Percentiles rank a stretch among this genome's conserved stretches.
These are phyloP conservation scores for Hofmannophila pseudospretella DNA, from an alignment of 2,888 invertebrate species.

Conservation along the genomic window DNA sequence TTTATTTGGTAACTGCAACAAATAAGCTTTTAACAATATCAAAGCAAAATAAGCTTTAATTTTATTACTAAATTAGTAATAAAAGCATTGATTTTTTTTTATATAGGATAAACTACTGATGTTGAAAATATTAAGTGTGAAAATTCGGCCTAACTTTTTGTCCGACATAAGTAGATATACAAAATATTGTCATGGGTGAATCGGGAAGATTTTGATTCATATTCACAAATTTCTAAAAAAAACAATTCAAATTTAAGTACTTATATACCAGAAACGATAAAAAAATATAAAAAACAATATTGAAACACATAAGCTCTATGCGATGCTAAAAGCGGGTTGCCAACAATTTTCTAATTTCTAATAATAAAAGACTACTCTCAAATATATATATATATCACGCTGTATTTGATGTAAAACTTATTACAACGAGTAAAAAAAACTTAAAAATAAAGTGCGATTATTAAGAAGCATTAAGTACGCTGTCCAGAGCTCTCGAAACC, in stretches of 20 bases:
- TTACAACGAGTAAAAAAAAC: conserved; percentile 62
- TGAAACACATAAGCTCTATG: conserved; percentile 52
- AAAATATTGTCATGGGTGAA: conserved; percentile 18
- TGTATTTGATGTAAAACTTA: conserved; percentile 68
- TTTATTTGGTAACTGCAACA: conserved; percentile 73
- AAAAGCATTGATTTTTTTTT: conserved; percentile 5
- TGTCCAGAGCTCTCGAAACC: conserved; percentile 5
- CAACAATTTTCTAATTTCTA: conserved; percentile 37
- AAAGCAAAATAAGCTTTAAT: conserved; percentile 39
- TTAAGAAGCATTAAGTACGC: conserved; percentile 43
- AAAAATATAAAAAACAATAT: conserved; percentile 16
- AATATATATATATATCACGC: conserved; percentile 62
- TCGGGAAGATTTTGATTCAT: conserved; percentile 8
- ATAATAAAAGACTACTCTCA: conserved; percentile 52
- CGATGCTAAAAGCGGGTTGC: conserved; percentile 61
- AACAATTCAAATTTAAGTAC: conserved; percentile 8
- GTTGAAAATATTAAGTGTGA: neutral
- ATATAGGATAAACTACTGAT: conserved; percentile 3
- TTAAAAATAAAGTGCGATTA: conserved; percentile 54
- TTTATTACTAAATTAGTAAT: conserved; percentile 8
- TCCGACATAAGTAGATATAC: conserved; percentile 6
- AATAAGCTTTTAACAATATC: conserved; percentile 19
- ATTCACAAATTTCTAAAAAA: neutral
- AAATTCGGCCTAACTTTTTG: conserved; percentile 3
- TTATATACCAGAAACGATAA: conserved; percentile 1